Percentiles rank a stretch among this genome's conserved stretches.
These are phyloP conservation scores for Forpus xanthops DNA, from an alignment of 2,797 vertebrate genomes.

Conservation along the genomic window DNA sequence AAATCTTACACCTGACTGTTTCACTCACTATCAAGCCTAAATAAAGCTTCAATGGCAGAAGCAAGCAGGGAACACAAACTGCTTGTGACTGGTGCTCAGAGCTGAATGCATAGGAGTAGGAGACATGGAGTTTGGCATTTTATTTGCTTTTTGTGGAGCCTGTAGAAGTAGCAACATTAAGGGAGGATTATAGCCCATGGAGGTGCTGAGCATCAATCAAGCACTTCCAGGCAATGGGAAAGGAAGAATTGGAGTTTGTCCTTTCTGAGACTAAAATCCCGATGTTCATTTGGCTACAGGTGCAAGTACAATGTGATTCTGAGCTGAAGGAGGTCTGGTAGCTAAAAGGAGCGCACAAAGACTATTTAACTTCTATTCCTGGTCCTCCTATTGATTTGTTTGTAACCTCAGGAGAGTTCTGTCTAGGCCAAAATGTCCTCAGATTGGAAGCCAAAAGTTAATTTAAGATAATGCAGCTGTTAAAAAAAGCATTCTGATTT, in stretches of 20 bases:
- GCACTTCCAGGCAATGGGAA: neutral
- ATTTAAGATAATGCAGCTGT: slow-evolving; percentile 13
- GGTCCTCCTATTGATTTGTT: neutral
- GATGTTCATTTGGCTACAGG: neutral
- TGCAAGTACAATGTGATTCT: neutral
- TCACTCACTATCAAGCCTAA: slow-evolving; percentile 60
- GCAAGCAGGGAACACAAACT: slow-evolving; percentile 37
- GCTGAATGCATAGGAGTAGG: neutral
- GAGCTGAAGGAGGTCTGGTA: neutral
- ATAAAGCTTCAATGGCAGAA: slow-evolving; percentile 56
- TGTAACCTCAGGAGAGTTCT: slow-evolving; percentile 12
- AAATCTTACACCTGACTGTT: slow-evolving; percentile 70
- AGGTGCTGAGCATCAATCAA: neutral
- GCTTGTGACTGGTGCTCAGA: slow-evolving; percentile 46
- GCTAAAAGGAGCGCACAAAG: neutral
- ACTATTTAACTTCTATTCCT: neutral
- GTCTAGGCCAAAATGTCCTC: neutral
- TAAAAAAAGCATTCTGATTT: slow-evolving; percentile 14
- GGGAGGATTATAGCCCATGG: neutral
- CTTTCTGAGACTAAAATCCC: neutral
- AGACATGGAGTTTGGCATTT: neutral
- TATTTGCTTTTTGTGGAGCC: neutral
- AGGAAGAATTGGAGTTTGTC: neutral
- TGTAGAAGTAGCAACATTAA: neutral
- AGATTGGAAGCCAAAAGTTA: slow-evolving; percentile 5